phyloP scores from a whole-genome alignment of 2,888 invertebrate species.

The Eledone cirrhosa region DNA sequence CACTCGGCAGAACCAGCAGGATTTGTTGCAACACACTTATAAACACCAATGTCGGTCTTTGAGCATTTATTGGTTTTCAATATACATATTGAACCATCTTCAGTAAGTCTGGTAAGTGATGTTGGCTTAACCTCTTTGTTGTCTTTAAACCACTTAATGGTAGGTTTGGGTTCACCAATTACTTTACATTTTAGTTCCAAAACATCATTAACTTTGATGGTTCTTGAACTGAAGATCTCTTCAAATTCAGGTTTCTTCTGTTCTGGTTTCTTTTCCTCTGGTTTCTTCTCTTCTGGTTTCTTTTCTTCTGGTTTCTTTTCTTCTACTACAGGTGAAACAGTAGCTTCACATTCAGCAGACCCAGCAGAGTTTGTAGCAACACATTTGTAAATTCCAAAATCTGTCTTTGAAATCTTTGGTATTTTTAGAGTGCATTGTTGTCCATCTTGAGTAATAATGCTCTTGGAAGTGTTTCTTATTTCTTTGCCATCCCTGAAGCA shows the following conservation, averaged over 20 bases:
- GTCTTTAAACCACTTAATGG: conserved; percentile 83
- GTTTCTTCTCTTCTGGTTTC: conserved; percentile 10
- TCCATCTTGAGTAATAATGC: conserved; percentile 77
- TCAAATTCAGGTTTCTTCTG: conserved; percentile 17
- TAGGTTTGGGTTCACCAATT: conserved; percentile 88
- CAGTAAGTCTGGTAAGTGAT: conserved; percentile 79
- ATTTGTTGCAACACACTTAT: conserved; percentile 92
- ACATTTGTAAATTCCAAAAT: conserved; percentile 89
- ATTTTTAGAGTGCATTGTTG: conserved; percentile 58
- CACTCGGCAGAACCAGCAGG: conserved; percentile 84
- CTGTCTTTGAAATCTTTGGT: conserved; percentile 47
- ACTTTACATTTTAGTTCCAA: conserved; percentile 75
- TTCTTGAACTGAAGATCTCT: conserved; percentile 5
- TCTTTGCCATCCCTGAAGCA: conserved; percentile 39
- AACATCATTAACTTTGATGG: neutral
- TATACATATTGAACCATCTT: conserved; percentile 68
- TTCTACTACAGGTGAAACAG: conserved; percentile 86
- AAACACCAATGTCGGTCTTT: conserved; percentile 75
- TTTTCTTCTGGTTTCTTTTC: conserved; percentile 56
- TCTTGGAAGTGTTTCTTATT: conserved; percentile 73
- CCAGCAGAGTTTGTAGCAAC: conserved; percentile 89
- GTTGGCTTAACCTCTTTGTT: conserved; percentile 67
- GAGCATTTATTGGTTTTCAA: conserved; percentile 53
- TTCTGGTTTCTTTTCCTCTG: neutral
- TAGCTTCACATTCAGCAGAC: conserved; percentile 74